Conservation (phyloP, 2,888 invertebrate species). For the Cepaea hortensis region DNA sequence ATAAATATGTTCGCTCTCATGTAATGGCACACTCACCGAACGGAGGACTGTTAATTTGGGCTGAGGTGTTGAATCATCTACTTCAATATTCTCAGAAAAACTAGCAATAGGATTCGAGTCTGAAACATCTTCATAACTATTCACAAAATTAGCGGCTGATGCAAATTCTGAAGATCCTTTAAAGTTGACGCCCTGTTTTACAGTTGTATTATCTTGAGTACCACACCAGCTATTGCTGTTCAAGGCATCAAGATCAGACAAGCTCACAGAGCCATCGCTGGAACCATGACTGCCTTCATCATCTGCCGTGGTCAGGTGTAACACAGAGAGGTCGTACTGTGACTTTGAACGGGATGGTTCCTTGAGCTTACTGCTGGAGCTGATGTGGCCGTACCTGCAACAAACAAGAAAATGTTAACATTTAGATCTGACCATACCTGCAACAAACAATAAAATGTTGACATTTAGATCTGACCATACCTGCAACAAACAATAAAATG, state of each 20-base stretch:
- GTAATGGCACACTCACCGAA: background rate
- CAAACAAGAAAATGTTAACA: background rate
- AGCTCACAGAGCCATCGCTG: constrained; percentile 17
- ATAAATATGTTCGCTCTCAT: background rate
- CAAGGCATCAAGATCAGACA: background rate
- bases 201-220: background rate
- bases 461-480: background rate
- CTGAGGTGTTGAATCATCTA: background rate
- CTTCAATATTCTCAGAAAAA: background rate
- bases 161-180: background rate
- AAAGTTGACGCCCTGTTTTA: background rate
- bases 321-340: constrained; percentile 1
- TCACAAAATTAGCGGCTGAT: too few species aligned
- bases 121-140: background rate
- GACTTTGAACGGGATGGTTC: constrained; percentile 30
- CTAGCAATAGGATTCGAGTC: background rate
- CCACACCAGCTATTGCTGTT: background rate
- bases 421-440: background rate
- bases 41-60: background rate
- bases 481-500: background rate
- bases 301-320: background rate
- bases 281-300: constrained; percentile 20
- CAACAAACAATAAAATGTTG: background rate
- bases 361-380: background rate
- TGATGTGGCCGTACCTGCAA: background rate